These are phyloP conservation scores for Apomyelois bistriatella DNA, from an alignment of 2,888 invertebrate genomes.

Conservation along the genomic window DNA sequence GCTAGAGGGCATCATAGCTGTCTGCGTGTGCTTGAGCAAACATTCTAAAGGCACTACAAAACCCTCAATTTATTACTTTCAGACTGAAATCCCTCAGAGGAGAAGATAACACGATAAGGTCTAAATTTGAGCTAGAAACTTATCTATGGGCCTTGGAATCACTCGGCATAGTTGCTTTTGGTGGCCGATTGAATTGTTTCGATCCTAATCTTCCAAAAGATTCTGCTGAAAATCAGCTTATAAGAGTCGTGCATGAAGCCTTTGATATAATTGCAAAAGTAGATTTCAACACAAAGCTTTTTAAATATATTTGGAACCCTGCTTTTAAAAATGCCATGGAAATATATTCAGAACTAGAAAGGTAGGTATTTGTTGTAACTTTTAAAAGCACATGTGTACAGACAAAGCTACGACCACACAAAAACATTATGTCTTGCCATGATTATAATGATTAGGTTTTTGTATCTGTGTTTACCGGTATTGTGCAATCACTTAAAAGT, in stretches of 20 bases:
- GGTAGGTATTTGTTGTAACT: no score
- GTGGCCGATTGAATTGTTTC: constrained; percentile 24
- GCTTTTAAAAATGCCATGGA: constrained; percentile 12
- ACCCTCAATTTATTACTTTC: no score
- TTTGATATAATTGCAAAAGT: constrained; percentile 7
- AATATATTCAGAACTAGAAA: constrained; percentile 13
- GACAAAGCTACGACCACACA: no score
- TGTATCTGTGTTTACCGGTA: no score
- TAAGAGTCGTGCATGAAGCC: constrained; percentile 8
- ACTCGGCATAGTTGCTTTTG: constrained; percentile 28
- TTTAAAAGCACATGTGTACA: no score
- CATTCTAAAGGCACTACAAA: no score
- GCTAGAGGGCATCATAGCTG: no score
- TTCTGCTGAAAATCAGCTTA: constrained; percentile 17
- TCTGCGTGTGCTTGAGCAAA: no score
- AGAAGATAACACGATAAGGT: constrained; percentile 64
- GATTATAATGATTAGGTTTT: no score
- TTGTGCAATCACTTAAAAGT: no score
- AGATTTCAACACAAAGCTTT: constrained; percentile 14
- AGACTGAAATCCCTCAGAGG: constrained; percentile 66
- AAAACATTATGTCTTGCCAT: no score
- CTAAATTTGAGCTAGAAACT: constrained; percentile 63
- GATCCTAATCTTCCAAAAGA: no score
- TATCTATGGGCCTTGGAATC: constrained; percentile 79
- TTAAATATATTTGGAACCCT: constrained; percentile 6